Base-by-base conservation (phyloP, 2,888 invertebrate genomes). In the Crossocerus cetratus region DNA sequence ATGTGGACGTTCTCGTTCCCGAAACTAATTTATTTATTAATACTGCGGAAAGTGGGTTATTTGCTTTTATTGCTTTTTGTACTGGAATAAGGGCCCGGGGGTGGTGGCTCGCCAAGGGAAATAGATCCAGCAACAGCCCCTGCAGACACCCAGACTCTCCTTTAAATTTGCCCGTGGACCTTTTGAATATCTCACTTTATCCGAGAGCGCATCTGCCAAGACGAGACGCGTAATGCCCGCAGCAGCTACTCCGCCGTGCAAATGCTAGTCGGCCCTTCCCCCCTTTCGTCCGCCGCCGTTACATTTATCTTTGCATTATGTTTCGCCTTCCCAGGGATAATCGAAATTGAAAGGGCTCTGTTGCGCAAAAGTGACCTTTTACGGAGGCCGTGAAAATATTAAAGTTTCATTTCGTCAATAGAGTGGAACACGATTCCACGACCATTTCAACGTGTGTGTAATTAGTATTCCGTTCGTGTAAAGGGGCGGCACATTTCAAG, bases 161-260 rank as follows among this genome's bases (percentile, higher is more conserved):
- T 49, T 49, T 49, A 49, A 49, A 49, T 14, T 16, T 49, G 14
- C n/a, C 13, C 16, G 14, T 16, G 14, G 49, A 49, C 49, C 16
- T 49, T 49, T 49, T 49, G 49, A 49, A 49, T 49, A 49, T 49
- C 16, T 49, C 49, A 14, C 49, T 49, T 49, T 49, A 49, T 49
- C 49, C n/a, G n/a, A 49, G 16, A 49, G 14, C 16, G 49, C 49
- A 49, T 49, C 49, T 49, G 16, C 16, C n/a, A 49, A 49, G 49
- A 49, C n/a, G 49, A 49, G 49, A 49, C 49, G 11, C 16, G 49
- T 49, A 49, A 49, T 16, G 16, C 49, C 49, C 3, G 14, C 49
- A 49, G 49, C 49, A 49, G 49, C 16, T 16, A 49, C 16, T 49
- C 49, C 16, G 16, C 49, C 16, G 49, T 16, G 49, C 2, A 49